Base-by-base conservation (phyloP, 2,888 invertebrate genomes). In the Nymphalis urticae region DNA sequence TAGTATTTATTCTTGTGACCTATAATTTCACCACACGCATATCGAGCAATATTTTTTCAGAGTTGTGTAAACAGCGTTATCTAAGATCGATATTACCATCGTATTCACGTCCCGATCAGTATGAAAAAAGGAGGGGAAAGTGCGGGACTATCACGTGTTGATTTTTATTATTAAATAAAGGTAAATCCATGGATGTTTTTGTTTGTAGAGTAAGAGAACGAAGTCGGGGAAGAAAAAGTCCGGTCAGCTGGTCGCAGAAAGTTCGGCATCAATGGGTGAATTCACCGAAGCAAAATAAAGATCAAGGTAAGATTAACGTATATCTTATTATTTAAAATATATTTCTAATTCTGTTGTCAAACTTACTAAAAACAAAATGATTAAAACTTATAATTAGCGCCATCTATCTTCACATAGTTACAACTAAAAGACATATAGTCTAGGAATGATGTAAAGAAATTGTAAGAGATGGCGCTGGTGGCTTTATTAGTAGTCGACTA, bases 181-280 rank as follows among this genome's bases (percentile, higher is more conserved):
- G 4, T 56, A 13, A 36, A 50, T 9, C 27, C 3, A 84, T 86
- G 81, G 75, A 82, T 75, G 75, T 82, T 75, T 75, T 82, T 71
- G 77, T 80, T 92, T 92, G 68, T 87, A 94, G 94, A 75, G 91
- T 94, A 36, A 88, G 93, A 4, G 94, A 94, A 75, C 85, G 92
- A 58, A 92, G 92, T 74, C 89, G 93, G 27, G 88, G 90, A 5
- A 89, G 93, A 68, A 94, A 94, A 71, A 92, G 93, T 76, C 93
- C 94, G 0, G 84, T 93, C 56, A 94, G 94, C 77, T 95, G 95
- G 95, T 94, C 94, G 16, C 93, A 94, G 78, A 95, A 95, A 83
- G 94, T 94, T 53, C 86, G 95, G 58, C 93, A 94, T 72, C 95
- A 95, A 75, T 94, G 94, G 89, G 94, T 94, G 72, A 94, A 94